phyloP scores from a whole-genome alignment of 2,797 vertebrate species.

The Pantherophis vulpinus region DNA sequence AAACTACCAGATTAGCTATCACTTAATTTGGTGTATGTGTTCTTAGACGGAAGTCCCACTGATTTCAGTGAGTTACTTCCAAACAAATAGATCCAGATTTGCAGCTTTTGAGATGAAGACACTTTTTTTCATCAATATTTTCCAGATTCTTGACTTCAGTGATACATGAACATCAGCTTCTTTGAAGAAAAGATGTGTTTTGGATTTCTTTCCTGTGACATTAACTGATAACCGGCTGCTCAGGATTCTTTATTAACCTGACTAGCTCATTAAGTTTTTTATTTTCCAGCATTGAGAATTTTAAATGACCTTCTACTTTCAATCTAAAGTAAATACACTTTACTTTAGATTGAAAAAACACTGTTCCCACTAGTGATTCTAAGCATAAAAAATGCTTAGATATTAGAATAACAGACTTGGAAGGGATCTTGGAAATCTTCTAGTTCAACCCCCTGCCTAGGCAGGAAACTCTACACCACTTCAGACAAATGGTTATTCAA shows the following conservation, averaged over 20 bases:
- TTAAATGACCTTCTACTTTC: neutral
- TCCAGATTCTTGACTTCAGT: neutral
- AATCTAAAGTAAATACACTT: conserved; percentile 1
- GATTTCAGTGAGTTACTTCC: neutral
- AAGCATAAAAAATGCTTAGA: neutral
- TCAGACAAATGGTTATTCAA: no score
- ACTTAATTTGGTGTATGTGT: neutral
- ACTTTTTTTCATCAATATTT: neutral
- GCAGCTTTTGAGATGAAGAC: neutral
- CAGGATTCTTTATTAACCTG: conserved; percentile 2
- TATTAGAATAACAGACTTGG: neutral
- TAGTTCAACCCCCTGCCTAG: no score
- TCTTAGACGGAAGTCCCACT: neutral
- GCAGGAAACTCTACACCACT: no score
- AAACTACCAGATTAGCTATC: neutral
- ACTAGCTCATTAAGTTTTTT: neutral
- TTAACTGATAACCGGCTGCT: neutral
- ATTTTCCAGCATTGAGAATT: neutral
- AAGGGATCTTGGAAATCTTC: no score
- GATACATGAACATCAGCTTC: neutral
- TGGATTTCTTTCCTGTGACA: neutral
- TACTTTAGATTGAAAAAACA: neutral
- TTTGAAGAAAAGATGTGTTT: neutral
- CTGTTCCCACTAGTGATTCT: neutral
- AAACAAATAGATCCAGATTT: neutral